A percentile compares a stretch with the other conserved stretches of the same genome.
These are phyloP conservation scores for Acanthopleura granulata DNA, from an alignment of 2,888 invertebrate genomes.

Conservation along the genomic window DNA sequence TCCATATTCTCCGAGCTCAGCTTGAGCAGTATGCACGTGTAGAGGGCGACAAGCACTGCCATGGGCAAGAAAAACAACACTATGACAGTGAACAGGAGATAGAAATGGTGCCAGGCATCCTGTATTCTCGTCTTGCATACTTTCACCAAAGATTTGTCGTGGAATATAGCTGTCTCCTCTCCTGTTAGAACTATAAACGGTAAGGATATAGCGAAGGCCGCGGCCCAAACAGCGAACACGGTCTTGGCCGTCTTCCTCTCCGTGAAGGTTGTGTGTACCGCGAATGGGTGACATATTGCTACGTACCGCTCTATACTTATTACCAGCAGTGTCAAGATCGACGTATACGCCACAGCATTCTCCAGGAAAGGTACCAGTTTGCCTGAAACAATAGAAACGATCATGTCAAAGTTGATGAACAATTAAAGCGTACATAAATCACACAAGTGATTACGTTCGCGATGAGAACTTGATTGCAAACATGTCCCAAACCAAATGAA, in stretches of 20 bases:
- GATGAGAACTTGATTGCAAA: too few relatives aligned
- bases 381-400: slow-evolving; percentile 75
- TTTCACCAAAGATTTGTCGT: neutral
- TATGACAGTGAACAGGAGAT: neutral
- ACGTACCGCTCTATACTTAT: slow-evolving; percentile 93
- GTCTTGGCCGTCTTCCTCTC: slow-evolving; percentile 41
- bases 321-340: slow-evolving; percentile 91
- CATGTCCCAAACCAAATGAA: too few relatives aligned
- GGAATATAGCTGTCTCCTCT: neutral
- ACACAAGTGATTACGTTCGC: too few relatives aligned
- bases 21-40: slow-evolving; percentile 36
- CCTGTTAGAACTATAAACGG: neutral
- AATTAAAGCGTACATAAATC: too few relatives aligned
- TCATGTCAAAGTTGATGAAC: too few relatives aligned
- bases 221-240: slow-evolving; percentile 13
- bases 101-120: slow-evolving; percentile 18
- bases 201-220: slow-evolving; percentile 22
- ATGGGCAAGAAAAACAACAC: slow-evolving; percentile 41
- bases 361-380: slow-evolving; percentile 93
- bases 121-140: slow-evolving; percentile 35
- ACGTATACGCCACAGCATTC: slow-evolving; percentile 90
- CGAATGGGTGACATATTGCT: slow-evolving; percentile 91
- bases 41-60: slow-evolving; percentile 38
- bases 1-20: slow-evolving; percentile 26
- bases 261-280: slow-evolving; percentile 72